Evolutionary conservation across 2,888 invertebrate species (phyloP).

Genomic region (Clanis bilineata): DNA sequence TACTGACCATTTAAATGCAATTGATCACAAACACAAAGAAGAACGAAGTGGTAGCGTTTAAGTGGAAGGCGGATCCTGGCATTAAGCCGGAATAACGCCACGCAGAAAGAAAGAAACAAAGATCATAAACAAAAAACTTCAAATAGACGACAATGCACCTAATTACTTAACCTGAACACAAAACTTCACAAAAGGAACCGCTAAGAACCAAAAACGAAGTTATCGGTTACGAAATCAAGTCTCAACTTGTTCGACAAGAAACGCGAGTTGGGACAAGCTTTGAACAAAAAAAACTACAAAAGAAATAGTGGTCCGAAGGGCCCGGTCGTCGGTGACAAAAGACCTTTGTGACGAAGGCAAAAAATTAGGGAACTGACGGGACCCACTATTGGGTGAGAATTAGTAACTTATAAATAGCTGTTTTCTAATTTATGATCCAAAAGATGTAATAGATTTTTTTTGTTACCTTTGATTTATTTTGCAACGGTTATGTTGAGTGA

Average conservation of each 20-base stretch:
- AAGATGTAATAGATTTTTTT: neutral
- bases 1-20: neutral
- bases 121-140: no score
- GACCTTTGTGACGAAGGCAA: slow-evolving; percentile 12
- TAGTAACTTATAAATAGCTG: slow-evolving; percentile 4
- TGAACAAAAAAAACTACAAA: slow-evolving; percentile 10
- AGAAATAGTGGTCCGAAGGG: slow-evolving; percentile 3
- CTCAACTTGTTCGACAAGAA: slow-evolving; percentile 12
- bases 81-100: no score
- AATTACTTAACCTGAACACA: slow-evolving; percentile 2
- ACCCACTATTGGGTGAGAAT: slow-evolving; percentile 1
- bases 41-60: no score
- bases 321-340: slow-evolving; percentile 10
- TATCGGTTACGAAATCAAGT: slow-evolving; percentile 18
- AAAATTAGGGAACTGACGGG: neutral
- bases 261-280: slow-evolving; percentile 13
- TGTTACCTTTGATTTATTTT: neutral
- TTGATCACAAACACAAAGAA: neutral
- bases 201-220: neutral
- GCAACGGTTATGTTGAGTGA: no score
- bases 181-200: slow-evolving; percentile 1
- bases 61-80: no score
- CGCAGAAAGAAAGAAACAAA: no score
- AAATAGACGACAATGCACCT: neutral
- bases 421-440: neutral